Evolutionary conservation across 2,888 invertebrate genomes (phyloP).

Genomic region (Tenthredo distinguenda): DNA sequence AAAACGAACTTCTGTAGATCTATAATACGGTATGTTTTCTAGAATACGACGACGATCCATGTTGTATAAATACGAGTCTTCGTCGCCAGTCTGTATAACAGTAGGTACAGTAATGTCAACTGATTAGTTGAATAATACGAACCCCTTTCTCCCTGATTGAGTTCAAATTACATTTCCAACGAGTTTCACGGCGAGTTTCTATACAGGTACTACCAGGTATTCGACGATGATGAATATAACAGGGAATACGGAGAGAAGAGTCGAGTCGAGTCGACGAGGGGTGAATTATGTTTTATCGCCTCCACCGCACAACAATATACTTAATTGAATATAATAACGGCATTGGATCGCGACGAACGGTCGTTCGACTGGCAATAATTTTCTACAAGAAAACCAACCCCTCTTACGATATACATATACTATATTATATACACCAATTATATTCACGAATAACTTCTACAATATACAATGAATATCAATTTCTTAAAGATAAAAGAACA

Average conservation of each 20-base stretch:
- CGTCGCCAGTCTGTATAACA: not conserved
- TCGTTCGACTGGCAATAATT: not conserved
- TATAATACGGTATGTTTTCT: not conserved
- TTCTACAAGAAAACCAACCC: not conserved
- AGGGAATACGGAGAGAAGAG: not conserved
- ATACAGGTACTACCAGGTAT: not conserved
- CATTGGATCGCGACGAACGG: not conserved
- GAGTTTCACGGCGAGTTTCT: not conserved
- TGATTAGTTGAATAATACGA: constrained; percentile 11
- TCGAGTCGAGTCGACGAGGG: constrained; percentile 1
- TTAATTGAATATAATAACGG: constrained; percentile 38
- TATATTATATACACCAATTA: not conserved
- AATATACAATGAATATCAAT: not conserved
- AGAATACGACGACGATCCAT: not conserved
- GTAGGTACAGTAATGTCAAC: not conserved
- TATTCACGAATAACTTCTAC: not conserved
- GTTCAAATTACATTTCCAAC: constrained; percentile 28
- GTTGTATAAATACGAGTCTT: not conserved
- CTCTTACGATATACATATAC: not conserved
- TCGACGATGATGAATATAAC: constrained; percentile 5
- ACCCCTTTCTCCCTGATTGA: constrained; percentile 25
- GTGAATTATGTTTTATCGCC: constrained; percentile 32
- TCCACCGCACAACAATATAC: constrained; percentile 28
- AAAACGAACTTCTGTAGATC: not conserved
- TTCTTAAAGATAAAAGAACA: not conserved